Percentiles rank a stretch among this genome's conserved stretches.
These are phyloP conservation scores for Tragelaphus eurycerus DNA, from an alignment of 2,797 vertebrate species.

Conservation along the genomic window DNA sequence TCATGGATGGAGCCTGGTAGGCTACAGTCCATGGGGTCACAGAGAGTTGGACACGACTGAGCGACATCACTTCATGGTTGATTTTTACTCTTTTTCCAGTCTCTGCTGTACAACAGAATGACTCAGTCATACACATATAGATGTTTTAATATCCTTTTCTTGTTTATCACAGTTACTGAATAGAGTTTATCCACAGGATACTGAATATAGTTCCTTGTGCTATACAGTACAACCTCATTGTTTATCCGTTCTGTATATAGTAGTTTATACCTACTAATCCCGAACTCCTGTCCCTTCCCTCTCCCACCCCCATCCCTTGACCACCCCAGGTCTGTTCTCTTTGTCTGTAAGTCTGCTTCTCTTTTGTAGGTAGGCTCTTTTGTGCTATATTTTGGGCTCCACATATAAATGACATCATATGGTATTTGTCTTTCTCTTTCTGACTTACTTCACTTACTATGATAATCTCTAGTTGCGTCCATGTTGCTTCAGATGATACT, in stretches of 20 bases:
- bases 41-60: no score
- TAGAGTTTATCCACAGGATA: background rate
- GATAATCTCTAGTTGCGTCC: no score
- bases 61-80: background rate
- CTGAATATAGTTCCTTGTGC: background rate
- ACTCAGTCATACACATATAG: background rate
- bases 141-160: background rate
- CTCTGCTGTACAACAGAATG: background rate
- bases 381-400: background rate
- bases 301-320: background rate
- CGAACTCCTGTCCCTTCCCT: background rate
- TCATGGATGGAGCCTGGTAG: no score
- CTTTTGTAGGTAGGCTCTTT: background rate
- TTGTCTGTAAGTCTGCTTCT: background rate
- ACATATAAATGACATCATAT: background rate
- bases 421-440: background rate
- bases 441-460: no score
- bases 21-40: no score
- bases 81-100: background rate
- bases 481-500: no score
- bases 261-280: background rate
- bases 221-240: background rate
- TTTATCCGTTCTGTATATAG: background rate
- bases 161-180: background rate
- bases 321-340: background rate